Conservation (phyloP, 92 coral and sea anemone genomes). For the Actinernus sp. region DNA sequence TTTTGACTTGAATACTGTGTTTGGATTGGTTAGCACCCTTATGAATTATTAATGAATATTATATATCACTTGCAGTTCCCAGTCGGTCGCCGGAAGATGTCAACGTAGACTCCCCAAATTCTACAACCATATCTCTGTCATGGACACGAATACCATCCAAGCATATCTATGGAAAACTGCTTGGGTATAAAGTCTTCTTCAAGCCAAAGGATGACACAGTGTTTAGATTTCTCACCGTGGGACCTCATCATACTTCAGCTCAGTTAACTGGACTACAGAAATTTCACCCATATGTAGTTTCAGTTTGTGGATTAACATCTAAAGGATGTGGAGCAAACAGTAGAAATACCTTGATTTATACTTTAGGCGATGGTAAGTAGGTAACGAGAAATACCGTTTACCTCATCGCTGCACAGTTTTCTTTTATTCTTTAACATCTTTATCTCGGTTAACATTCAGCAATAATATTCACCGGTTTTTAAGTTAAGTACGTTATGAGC, state of each 20-base stretch:
- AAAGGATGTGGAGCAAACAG: conserved; percentile 57
- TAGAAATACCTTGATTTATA: conserved; percentile 14
- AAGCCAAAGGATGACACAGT: not conserved
- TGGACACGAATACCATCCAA: conserved; percentile 51
- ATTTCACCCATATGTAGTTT: conserved; percentile 43
- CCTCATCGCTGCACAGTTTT: too few relatives aligned
- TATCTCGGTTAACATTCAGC: too few relatives aligned
- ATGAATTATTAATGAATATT: too few relatives aligned
- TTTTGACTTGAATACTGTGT: too few relatives aligned
- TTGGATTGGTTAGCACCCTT: too few relatives aligned
- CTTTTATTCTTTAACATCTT: too few relatives aligned
- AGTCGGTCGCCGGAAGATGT: conserved; percentile 43
- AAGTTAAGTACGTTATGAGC: too few relatives aligned
- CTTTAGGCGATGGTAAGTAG: conserved; percentile 63
- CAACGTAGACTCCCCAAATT: conserved; percentile 11
- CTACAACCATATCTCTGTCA: conserved; percentile 24
- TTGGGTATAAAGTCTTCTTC: conserved; percentile 13
- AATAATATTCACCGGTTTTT: too few relatives aligned
- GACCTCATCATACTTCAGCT: not conserved
- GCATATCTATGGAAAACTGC: conserved; percentile 32
- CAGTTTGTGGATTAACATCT: conserved; percentile 49
- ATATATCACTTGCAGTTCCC: conserved; percentile 23
- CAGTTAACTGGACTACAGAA: conserved; percentile 27
- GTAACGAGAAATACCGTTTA: too few relatives aligned
- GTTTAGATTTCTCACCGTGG: not conserved